A percentile compares a stretch with the other conserved stretches of the same genome.
phyloP scores from a whole-genome alignment of 2,113 vertebrate species.

The Neotragus pygmaeus region DNA sequence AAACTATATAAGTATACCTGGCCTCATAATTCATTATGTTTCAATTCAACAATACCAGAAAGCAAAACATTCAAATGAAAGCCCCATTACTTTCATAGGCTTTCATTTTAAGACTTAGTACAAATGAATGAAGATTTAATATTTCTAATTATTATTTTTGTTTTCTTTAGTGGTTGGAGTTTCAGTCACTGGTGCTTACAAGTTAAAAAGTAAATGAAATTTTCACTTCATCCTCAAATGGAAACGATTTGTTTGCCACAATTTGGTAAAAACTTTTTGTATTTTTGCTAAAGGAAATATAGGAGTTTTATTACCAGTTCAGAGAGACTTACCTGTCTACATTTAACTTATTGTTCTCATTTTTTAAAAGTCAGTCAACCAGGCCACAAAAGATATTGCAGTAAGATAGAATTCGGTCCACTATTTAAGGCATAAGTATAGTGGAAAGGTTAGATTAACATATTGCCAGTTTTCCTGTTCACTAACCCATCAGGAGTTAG shows the following conservation, averaged over 20 bases:
- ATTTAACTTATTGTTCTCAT: neutral
- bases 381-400: neutral
- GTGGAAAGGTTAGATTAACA: slow-evolving; percentile 34
- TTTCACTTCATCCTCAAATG: neutral
- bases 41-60: neutral
- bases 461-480: neutral
- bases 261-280: neutral
- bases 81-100: neutral
- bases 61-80: neutral
- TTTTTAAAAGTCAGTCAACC: slow-evolving; percentile 30
- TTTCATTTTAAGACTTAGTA: neutral
- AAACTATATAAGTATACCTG: neutral
- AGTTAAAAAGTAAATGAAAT: neutral
- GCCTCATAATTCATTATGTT: neutral
- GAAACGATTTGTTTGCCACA: neutral
- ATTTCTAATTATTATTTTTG: neutral
- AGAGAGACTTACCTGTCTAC: neutral
- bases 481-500: neutral
- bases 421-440: neutral
- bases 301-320: neutral
- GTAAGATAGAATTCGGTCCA: neutral
- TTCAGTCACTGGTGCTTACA: neutral
- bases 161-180: neutral
- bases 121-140: neutral
- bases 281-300: slow-evolving; percentile 7